phyloP scores from a whole-genome alignment of 2,888 invertebrate species.

The Ormyrus rosae region DNA sequence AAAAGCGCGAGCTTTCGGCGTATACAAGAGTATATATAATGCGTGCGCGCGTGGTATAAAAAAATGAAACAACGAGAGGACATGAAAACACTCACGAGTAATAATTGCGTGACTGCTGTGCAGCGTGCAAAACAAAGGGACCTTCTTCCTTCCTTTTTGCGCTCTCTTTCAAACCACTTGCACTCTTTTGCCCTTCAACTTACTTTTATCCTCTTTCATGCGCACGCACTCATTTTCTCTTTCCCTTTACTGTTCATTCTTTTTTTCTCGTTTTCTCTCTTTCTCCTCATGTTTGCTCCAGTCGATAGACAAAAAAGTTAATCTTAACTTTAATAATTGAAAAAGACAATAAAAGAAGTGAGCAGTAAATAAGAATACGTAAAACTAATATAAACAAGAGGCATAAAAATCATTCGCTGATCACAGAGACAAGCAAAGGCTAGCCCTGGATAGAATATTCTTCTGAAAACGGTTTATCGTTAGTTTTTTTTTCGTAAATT shows the following conservation, averaged over 20 bases:
- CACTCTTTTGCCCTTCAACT: conserved; percentile 9
- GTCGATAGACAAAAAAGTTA: neutral
- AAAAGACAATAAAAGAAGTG: neutral
- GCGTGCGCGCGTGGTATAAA: conserved; percentile 68
- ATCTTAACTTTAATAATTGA: neutral
- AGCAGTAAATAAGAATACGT: conserved; percentile 29
- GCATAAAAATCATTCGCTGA: conserved; percentile 58
- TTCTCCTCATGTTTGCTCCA: neutral
- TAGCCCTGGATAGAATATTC: conserved; percentile 27
- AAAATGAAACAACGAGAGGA: conserved; percentile 66
- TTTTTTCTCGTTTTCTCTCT: conserved; percentile 9
- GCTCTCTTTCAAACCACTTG: conserved; percentile 15
- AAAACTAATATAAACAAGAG: conserved; percentile 39
- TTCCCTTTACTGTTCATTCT: conserved; percentile 23
- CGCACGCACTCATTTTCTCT: conserved; percentile 15
- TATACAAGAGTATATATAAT: conserved; percentile 63
- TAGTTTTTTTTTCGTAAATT: neutral
- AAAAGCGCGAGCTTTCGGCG: conserved; percentile 69
- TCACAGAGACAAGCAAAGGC: conserved; percentile 55
- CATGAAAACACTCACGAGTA: conserved; percentile 73
- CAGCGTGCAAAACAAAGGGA: conserved; percentile 73
- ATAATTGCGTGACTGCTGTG: conserved; percentile 73
- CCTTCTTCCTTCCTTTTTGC: conserved; percentile 55
- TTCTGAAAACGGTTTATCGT: conserved; percentile 24
- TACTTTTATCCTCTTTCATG: neutral